These are phyloP conservation scores for Chaetophractus vellerosus DNA, from an alignment of 2,797 vertebrate species.

Conservation along the genomic window DNA sequence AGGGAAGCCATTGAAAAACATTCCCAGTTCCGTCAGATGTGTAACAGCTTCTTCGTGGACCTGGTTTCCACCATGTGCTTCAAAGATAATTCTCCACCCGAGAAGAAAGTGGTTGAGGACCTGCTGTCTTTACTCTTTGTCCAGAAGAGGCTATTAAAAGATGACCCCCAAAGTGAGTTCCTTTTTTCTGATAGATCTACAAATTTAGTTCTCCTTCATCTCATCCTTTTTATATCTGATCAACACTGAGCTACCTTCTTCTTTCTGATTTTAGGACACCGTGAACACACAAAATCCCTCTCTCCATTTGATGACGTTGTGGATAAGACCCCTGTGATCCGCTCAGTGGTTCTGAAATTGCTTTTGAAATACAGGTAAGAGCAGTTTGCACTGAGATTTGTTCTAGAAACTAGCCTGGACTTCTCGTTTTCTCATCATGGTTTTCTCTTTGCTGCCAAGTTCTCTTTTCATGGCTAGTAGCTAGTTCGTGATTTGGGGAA, in stretches of 20 bases:
- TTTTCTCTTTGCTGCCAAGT: not conserved
- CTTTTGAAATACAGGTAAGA: slow-evolving; percentile 97
- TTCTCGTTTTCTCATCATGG: not conserved
- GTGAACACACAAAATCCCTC: slow-evolving; percentile 93
- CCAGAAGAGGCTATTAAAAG: slow-evolving; percentile 74
- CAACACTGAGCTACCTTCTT: not conserved
- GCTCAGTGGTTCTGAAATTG: slow-evolving; percentile 96
- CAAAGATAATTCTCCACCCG: slow-evolving; percentile 95
- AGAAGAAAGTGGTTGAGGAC: slow-evolving; percentile 90
- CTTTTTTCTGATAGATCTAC: not conserved
- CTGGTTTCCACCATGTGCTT: slow-evolving; percentile 96
- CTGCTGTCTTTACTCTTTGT: slow-evolving; percentile 94
- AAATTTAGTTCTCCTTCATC: too few relatives aligned
- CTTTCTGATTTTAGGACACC: slow-evolving; percentile 78
- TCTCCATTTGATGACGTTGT: slow-evolving; percentile 96
- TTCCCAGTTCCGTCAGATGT: slow-evolving; percentile 92
- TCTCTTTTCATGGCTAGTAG: not conserved
- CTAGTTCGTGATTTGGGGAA: rapidly evolving
- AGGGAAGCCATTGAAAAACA: slow-evolving; percentile 92
- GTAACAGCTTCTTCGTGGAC: slow-evolving; percentile 96
- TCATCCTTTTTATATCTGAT: rapidly evolving
- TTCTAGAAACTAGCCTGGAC: not conserved
- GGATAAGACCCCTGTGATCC: slow-evolving; percentile 96
- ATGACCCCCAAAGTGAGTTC: slow-evolving; percentile 80
- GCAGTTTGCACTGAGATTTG: rapidly evolving